These are phyloP conservation scores for Grammomys dolichurus DNA, from an alignment of 2,113 vertebrate genomes.

Conservation along the genomic window DNA sequence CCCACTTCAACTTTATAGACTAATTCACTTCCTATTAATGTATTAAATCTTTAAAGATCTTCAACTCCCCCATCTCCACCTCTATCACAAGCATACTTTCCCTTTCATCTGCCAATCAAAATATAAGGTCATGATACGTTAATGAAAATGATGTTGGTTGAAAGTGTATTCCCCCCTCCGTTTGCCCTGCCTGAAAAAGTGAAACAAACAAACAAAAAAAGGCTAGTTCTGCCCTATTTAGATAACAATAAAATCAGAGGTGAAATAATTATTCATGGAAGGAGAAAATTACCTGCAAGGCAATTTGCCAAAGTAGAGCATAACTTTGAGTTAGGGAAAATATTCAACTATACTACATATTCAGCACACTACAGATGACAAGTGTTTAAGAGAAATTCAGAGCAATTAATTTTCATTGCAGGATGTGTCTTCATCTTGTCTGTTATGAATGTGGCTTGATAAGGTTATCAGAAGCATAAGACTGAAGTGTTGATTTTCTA, in stretches of 20 bases:
- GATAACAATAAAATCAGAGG: slow-evolving; percentile 75
- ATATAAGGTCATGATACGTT: slow-evolving; percentile 69
- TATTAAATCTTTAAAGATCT: slow-evolving; percentile 45
- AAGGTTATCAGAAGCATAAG: slow-evolving; percentile 76
- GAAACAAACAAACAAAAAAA: slow-evolving; percentile 59
- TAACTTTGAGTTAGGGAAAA: slow-evolving; percentile 75
- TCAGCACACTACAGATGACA: slow-evolving; percentile 70
- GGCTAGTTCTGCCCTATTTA: slow-evolving; percentile 65
- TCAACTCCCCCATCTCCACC: not conserved
- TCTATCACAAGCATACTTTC: not conserved
- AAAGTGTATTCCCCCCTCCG: not conserved
- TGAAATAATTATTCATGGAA: slow-evolving; percentile 82
- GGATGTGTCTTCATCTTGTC: slow-evolving; percentile 71
- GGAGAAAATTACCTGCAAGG: slow-evolving; percentile 75
- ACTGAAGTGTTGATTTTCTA: slow-evolving; percentile 75
- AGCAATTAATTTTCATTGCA: slow-evolving; percentile 74
- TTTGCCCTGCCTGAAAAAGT: not conserved
- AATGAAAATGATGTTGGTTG: slow-evolving; percentile 70
- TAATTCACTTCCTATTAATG: slow-evolving; percentile 49
- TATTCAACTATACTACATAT: slow-evolving; percentile 19
- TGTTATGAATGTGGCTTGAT: slow-evolving; percentile 69
- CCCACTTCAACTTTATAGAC: slow-evolving; percentile 63
- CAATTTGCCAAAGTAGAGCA: slow-evolving; percentile 76
- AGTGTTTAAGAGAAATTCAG: slow-evolving; percentile 68
- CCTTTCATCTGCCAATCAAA: slow-evolving; percentile 64